These are phyloP conservation scores for Sinocyclocheilus rhinocerous DNA, from an alignment of 2,113 vertebrate genomes.

Conservation along the genomic window DNA sequence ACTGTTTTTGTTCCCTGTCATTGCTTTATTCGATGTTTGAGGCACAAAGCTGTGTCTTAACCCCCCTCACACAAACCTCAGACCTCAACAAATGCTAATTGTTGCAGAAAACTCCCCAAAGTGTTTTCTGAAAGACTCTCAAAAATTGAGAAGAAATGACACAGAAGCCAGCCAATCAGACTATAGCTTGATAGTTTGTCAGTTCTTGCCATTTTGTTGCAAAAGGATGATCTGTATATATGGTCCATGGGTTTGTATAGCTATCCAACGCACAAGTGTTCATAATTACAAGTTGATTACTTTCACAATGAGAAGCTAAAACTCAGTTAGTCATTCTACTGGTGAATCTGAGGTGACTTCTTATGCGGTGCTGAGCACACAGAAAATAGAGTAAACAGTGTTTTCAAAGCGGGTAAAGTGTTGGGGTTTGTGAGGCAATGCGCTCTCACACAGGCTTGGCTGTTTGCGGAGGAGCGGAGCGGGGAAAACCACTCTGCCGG, in stretches of 20 bases:
- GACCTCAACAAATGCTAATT: too few species aligned
- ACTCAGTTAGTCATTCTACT: not conserved
- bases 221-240: not conserved
- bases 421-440: constrained; percentile 52
- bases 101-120: too few species aligned
- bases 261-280: not conserved
- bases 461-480: constrained; percentile 61
- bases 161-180: not conserved
- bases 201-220: not conserved
- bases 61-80: too few species aligned
- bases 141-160: too few species aligned
- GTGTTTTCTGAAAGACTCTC: not conserved
- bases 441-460: constrained; percentile 68
- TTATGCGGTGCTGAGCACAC: constrained; percentile 59
- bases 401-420: constrained; percentile 72
- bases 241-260: not conserved
- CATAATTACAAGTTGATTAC: not conserved
- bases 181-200: not conserved
- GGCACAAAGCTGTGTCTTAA: too few species aligned
- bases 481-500: constrained; percentile 43
- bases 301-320: not conserved
- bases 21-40: too few species aligned
- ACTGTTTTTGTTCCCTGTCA: too few species aligned
- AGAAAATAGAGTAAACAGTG: constrained; percentile 64
- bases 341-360: constrained; percentile 58